Base-by-base conservation (phyloP, 2,113 vertebrate genomes). In the Atractosteus spatula region DNA sequence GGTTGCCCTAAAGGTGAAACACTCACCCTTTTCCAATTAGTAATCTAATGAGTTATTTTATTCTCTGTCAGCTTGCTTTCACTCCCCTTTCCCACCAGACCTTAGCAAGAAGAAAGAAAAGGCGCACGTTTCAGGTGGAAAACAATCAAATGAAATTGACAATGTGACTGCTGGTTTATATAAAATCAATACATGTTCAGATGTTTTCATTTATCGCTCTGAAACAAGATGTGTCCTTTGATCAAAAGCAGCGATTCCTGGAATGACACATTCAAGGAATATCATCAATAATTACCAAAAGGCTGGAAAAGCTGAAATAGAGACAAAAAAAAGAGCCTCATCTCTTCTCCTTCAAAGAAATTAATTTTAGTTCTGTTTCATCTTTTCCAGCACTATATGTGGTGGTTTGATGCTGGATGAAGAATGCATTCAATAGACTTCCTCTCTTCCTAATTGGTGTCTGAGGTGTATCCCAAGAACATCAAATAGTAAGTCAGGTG, bases 131-230 rank as follows among this genome's bases (percentile, higher is more conserved):
- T 47, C 63, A 79, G 71, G 77, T 83, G 81, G 83, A 80, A 87
- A 77, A 61, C 62, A 78, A 72, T 69, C 71, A 61, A 87, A 89
- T 82, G 64, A 76, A 84, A 82, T 71, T 76, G 79, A 84, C 74
- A 82, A 66, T 44, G 62, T 68, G 82, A 79, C 66, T 70, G 59
- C 54, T 73, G 71, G 62, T 79, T 47, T 55, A 71, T 67, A 70
- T 72, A 81, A 84, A 91, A 87, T 90, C 83, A 75, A 81, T 89
- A 63, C 65, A 43, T 75, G 70, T 82, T 83, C 80, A 91, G 82
- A 90, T 90, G 81, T 82, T 89, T 91, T 91, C 81, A 88, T 90
- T 88, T 87, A 77, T 80, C 78, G 45, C 66, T n/a, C 41, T 75
- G 70, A 74, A 79, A 78, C 76, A 79, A 78, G 82, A 64, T 78